Conservation (phyloP, 2,113 vertebrate species). For the Lagenorhynchus albirostris region DNA sequence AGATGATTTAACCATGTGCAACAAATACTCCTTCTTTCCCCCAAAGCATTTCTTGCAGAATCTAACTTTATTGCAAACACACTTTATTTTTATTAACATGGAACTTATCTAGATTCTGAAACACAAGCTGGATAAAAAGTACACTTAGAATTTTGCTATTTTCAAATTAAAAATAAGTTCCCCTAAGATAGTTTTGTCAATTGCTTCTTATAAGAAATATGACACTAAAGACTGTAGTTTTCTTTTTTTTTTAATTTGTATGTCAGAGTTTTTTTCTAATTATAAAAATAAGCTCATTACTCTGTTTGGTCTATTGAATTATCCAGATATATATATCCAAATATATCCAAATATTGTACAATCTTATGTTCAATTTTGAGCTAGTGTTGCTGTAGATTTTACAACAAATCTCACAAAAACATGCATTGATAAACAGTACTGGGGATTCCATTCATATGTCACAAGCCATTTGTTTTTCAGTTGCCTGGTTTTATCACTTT, state of each 20-base stretch:
- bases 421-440: not conserved
- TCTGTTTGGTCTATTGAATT: not conserved
- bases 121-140: not conserved
- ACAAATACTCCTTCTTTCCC: not conserved
- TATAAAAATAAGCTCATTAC: not conserved
- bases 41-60: not conserved
- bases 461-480: slow-evolving; percentile 45
- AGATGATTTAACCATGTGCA: not conserved
- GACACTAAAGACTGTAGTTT: not conserved
- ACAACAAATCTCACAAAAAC: slow-evolving; percentile 24
- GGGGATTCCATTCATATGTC: not conserved
- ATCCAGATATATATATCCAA: not conserved
- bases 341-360: not conserved
- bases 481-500: slow-evolving; percentile 61
- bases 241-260: not conserved
- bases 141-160: not conserved
- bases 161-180: not conserved
- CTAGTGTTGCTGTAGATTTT: not conserved
- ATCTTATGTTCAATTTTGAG: not conserved
- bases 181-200: not conserved
- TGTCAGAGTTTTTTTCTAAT: not conserved
- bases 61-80: not conserved
- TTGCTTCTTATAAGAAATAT: slow-evolving; percentile 1
- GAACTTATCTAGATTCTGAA: not conserved
- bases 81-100: not conserved